phyloP scores from a whole-genome alignment of 1,140 invertebrate genomes.

The Steinernema khuongi region DNA sequence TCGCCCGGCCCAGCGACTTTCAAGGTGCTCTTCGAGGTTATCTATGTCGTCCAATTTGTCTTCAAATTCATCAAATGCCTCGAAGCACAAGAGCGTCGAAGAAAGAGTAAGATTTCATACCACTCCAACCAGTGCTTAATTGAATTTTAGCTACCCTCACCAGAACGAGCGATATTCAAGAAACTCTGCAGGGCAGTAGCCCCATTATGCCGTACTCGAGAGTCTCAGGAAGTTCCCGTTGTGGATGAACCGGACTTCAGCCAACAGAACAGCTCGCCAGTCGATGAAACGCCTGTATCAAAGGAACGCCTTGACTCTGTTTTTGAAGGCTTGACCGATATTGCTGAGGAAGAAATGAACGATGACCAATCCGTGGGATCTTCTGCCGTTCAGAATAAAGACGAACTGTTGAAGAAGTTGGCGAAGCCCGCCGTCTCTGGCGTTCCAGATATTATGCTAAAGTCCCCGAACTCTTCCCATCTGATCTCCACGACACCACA shows the following conservation, averaged over 20 bases:
- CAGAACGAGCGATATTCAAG: neutral
- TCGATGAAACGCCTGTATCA: neutral
- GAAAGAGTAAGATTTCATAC: too few relatives aligned
- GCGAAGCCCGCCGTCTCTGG: neutral
- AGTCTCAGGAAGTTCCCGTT: neutral
- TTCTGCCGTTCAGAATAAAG: too few relatives aligned
- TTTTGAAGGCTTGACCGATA: neutral
- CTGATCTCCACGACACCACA: neutral
- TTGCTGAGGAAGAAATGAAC: neutral
- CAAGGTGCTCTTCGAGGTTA: neutral
- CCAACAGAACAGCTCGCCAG: neutral
- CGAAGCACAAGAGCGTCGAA: too few relatives aligned
- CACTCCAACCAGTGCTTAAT: too few relatives aligned
- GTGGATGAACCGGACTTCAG: neutral
- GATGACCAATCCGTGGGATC: neutral
- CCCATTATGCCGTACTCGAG: neutral
- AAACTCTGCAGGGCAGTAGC: neutral
- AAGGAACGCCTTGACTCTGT: neutral
- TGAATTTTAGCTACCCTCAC: neutral
- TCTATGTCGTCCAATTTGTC: neutral
- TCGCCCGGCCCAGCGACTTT: neutral
- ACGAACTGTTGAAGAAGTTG: neutral
- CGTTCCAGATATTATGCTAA: neutral
- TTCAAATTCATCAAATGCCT: neutral
- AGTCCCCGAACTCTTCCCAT: neutral